Base-by-base conservation (phyloP, 2,113 vertebrate species). In the Pachypanchax playfairii region DNA sequence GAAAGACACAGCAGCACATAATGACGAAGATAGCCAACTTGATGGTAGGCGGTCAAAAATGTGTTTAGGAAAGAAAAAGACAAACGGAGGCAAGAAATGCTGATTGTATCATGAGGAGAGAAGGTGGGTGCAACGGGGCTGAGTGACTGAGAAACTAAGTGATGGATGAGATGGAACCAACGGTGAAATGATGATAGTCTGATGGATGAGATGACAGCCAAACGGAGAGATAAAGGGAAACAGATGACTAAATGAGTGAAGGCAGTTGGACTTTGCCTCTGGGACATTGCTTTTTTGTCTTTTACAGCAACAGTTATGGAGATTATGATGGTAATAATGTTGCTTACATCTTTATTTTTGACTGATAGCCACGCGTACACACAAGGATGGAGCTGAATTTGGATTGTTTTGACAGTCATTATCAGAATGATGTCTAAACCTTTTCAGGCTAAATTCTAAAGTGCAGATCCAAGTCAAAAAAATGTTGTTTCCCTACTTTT, bases 161-260 rank as follows among this genome's bases (percentile, higher is more conserved):
- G 87, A 89, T 89, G 75, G 84, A 87, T 89, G 85, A 81, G 83
- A 80, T 63, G 14, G 53, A 78, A 69, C 60, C 49, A 36, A 54
- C 73, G 68, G 64, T 82, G 73, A 48, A 79, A 79, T 70, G 62
- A 77, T 85, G 85, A 85, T 79, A 66, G 61, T 28, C 69, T 86
- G 88, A 87, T 85, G 73, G 79, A 87, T 87, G 88, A 76, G 65
- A 70, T 73, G 79, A 83, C 62, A 26, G 35, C 36, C 17, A 77
- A 81, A 83, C 50, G 44, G 72, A 79, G 77, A 73, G 83, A 85
- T 87, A 79, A 79, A 82, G 76, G 75, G 68, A 84, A 80, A 86
- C 73, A 44, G 76, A 85, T 73, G 67, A 71, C 68, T 31, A 73
- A 75, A 84, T 63, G 79, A 82, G 77, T 82, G 60, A 65, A 77